A percentile compares a stretch with the other conserved stretches of the same genome.
Conservation (phyloP, 2,888 invertebrate genomes). For the Geophilus truncorum region DNA sequence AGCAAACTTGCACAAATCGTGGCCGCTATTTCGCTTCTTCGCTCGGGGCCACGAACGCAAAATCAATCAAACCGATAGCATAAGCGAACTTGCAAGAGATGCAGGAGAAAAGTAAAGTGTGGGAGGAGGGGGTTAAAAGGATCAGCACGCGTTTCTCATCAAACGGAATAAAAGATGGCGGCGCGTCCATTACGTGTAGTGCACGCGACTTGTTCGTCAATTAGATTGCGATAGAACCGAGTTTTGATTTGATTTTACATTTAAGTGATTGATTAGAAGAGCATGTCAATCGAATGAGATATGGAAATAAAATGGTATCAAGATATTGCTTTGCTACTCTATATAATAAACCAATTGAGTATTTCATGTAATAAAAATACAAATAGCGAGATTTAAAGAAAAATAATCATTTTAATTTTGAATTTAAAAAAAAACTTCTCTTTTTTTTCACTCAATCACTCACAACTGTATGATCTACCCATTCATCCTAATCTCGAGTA, state of each 20-base stretch:
- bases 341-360: background rate
- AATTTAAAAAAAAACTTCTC: too few relatives aligned
- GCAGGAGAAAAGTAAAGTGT: too few relatives aligned
- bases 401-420: too few relatives aligned
- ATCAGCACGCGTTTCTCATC: slow-evolving; percentile 10
- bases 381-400: too few relatives aligned
- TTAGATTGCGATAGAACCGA: background rate
- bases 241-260: background rate
- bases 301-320: background rate
- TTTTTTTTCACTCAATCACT: too few relatives aligned
- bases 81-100: background rate
- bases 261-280: slow-evolving; percentile 2
- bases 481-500: background rate
- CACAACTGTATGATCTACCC: background rate
- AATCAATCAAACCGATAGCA: slow-evolving; percentile 19
- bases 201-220: background rate
- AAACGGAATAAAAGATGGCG: slow-evolving; percentile 5
- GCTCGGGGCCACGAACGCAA: background rate
- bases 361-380: too few relatives aligned
- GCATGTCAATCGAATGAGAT: slow-evolving; percentile 14
- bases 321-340: background rate
- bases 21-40: background rate
- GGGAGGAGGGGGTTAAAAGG: slow-evolving; percentile 9
- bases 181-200: background rate
- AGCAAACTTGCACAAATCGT: background rate